These are phyloP conservation scores for Protobothrops flavoviridis DNA, from an alignment of 2,113 vertebrate genomes.

Conservation along the genomic window DNA sequence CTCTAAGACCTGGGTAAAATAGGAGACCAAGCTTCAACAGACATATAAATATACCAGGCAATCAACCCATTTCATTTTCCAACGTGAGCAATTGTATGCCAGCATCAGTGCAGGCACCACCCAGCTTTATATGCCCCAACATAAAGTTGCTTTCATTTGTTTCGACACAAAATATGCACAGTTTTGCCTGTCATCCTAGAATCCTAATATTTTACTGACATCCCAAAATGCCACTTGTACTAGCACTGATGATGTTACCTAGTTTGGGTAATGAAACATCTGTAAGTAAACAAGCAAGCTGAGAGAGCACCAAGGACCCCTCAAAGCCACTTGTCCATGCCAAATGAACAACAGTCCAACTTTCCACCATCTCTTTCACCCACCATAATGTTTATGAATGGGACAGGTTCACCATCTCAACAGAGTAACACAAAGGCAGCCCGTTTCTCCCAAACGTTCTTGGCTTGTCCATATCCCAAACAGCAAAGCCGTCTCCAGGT, in stretches of 20 bases:
- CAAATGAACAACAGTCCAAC: not conserved
- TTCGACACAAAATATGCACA: not conserved
- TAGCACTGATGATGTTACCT: not conserved
- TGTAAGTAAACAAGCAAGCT: not conserved
- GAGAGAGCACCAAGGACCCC: not conserved
- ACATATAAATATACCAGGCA: not conserved
- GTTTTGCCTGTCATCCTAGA: not conserved
- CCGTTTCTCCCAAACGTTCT: no score
- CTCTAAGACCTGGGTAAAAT: not conserved
- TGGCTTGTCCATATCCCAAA: not conserved
- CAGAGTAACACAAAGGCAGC: not conserved
- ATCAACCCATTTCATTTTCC: not conserved
- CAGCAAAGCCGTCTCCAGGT: not conserved
- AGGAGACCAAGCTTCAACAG: not conserved
- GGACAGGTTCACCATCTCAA: not conserved
- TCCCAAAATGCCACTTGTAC: not conserved
- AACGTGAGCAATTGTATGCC: not conserved
- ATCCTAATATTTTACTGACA: not conserved
- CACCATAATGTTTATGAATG: not conserved
- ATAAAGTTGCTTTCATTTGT: not conserved
- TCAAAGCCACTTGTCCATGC: not conserved
- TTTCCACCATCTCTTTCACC: not conserved
- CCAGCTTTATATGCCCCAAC: not conserved
- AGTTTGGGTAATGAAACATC: not conserved
- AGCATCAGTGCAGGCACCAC: not conserved